phyloP scores from a whole-genome alignment of 2,797 vertebrate genomes.

The Pterois miles region DNA sequence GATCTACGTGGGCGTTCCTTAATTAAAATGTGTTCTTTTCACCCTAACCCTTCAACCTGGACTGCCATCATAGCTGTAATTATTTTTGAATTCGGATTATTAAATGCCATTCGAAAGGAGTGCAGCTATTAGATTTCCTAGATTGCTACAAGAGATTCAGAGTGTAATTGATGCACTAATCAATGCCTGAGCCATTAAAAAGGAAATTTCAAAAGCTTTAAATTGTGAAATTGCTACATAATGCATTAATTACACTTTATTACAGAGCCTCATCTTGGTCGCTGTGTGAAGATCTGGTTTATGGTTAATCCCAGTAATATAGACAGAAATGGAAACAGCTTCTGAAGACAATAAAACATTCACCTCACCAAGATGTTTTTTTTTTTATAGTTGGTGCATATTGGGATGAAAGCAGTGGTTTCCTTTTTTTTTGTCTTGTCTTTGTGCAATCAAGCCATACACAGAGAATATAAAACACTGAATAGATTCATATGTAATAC shows the following conservation, averaged over 20 bases:
- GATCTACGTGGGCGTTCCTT: too few relatives aligned
- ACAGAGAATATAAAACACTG: background rate
- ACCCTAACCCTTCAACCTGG: too few relatives aligned
- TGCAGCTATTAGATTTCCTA: background rate
- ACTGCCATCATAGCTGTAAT: too few relatives aligned
- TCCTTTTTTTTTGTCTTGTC: background rate
- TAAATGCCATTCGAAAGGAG: conserved; percentile 5
- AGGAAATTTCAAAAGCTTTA: conserved; percentile 18
- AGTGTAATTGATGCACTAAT: conserved; percentile 33
- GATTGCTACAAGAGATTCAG: background rate
- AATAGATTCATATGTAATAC: background rate
- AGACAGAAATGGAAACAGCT: background rate
- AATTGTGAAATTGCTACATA: conserved; percentile 12
- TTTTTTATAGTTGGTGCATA: background rate
- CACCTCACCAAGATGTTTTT: background rate
- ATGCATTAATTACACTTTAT: conserved; percentile 19
- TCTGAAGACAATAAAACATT: background rate
- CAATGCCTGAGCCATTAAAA: conserved; percentile 23
- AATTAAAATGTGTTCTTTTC: too few relatives aligned
- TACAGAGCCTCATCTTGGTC: background rate
- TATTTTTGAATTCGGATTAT: conserved; percentile 24
- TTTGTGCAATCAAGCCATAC: background rate
- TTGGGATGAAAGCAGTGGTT: background rate
- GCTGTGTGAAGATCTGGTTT: background rate
- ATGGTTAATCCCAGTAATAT: background rate